These are phyloP conservation scores for Trilocha varians DNA, from an alignment of 2,888 invertebrate genomes.

Conservation along the genomic window DNA sequence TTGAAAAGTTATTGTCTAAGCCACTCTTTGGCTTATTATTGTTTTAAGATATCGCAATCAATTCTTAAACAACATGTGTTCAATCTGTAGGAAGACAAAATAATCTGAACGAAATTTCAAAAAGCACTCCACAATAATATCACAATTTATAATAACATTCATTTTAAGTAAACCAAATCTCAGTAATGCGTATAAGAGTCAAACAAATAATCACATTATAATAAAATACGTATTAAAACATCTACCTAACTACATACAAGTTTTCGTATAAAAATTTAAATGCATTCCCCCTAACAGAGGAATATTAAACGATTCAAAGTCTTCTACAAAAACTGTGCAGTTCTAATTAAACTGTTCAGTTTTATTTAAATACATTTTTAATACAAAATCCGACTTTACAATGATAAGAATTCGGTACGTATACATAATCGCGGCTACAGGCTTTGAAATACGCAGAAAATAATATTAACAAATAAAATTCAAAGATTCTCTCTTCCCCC, in stretches of 20 bases:
- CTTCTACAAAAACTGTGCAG: background rate
- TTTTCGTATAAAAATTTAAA: slow-evolving; percentile 66
- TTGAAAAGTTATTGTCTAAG: too few species aligned
- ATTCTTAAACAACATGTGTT: background rate
- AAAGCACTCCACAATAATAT: background rate
- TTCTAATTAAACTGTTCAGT: background rate
- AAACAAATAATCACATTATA: slow-evolving; percentile 49
- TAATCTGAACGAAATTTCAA: background rate
- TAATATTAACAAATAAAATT: background rate
- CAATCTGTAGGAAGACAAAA: background rate
- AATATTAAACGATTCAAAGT: background rate
- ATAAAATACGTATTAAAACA: slow-evolving; percentile 56
- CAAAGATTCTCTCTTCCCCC: background rate
- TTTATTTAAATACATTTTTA: background rate
- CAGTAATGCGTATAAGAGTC: slow-evolving; percentile 35
- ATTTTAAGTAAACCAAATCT: slow-evolving; percentile 26
- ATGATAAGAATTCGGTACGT: background rate
- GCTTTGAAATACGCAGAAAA: background rate
- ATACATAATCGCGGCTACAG: background rate
- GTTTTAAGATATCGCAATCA: too few species aligned
- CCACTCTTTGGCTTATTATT: too few species aligned
- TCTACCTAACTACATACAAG: slow-evolving; percentile 64
- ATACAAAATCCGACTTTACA: background rate
- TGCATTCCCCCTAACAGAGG: slow-evolving; percentile 25
- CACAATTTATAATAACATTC: slow-evolving; percentile 14